A percentile compares a stretch with the other conserved stretches of the same genome.
Evolutionary conservation across 64 coral and sea anemone genomes (phyloP).

Genomic region (Acropora tenuis): DNA sequence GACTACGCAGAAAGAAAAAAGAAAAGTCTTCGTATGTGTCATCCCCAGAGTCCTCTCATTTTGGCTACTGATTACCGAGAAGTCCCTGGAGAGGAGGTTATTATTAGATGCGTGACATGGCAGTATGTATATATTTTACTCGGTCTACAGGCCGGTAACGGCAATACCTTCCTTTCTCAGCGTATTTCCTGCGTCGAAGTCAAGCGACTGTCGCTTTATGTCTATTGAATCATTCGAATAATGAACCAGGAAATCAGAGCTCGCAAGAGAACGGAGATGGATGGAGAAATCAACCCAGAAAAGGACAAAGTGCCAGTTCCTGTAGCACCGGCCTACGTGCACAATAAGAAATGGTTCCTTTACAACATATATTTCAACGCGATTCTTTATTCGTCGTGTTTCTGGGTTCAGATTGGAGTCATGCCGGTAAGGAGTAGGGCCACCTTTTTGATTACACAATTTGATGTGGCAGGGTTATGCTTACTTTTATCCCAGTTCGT

Average conservation of each 20-base stretch:
- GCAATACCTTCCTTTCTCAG: background rate
- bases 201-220: too few species aligned
- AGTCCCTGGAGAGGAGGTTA: too few species aligned
- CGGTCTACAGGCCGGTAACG: background rate
- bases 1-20: too few species aligned
- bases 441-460: background rate
- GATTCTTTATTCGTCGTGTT: slow-evolving; percentile 86
- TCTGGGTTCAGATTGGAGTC: slow-evolving; percentile 95
- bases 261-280: slow-evolving; percentile 8
- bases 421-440: slow-evolving; percentile 69
- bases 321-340: background rate
- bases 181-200: too few species aligned
- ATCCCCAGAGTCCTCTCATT: too few species aligned
- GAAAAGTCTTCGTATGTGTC: too few species aligned
- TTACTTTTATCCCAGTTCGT: too few species aligned
- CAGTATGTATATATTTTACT: background rate
- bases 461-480: too few species aligned
- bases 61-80: too few species aligned
- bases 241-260: slow-evolving; percentile 7
- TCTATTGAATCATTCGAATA: background rate
- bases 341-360: slow-evolving; percentile 44
- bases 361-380: slow-evolving; percentile 87
- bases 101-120: slow-evolving; percentile 8
- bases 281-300: background rate
- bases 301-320: background rate